phyloP scores from a whole-genome alignment of 2,113 vertebrate genomes.

The Rattus norvegicus region DNA sequence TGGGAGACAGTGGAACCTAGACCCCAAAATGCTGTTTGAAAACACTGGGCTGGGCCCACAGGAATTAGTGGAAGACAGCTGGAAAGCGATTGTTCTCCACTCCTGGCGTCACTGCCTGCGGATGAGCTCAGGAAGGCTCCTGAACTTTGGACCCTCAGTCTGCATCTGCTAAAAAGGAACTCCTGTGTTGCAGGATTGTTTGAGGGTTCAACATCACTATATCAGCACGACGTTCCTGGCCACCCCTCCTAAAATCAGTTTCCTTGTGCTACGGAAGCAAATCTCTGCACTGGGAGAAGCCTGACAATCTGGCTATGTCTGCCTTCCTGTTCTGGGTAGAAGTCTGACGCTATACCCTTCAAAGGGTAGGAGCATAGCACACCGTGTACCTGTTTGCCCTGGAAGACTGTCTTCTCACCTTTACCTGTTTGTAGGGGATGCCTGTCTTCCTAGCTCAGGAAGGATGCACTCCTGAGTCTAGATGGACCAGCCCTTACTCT shows the following conservation, averaged over 20 bases:
- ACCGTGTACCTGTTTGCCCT: no score
- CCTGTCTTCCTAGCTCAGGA: not conserved
- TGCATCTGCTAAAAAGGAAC: not conserved
- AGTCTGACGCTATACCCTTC: not conserved
- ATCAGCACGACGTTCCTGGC: not conserved
- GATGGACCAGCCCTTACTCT: not conserved
- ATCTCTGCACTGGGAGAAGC: not conserved
- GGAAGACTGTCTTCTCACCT: not conserved
- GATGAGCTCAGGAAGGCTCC: not conserved
- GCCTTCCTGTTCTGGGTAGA: not conserved
- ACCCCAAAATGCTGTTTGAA: not conserved
- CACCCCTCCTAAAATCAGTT: not conserved
- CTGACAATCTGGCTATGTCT: accelerated
- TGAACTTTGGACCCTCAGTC: not conserved
- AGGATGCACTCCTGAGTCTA: no score
- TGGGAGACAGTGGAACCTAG: not conserved
- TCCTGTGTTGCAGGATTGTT: not conserved
- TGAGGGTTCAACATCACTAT: not conserved
- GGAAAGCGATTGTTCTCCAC: not conserved
- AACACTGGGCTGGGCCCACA: not conserved
- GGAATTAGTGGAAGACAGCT: not conserved
- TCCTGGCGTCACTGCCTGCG: not conserved
- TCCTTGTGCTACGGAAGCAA: no score
- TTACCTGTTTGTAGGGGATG: not conserved
- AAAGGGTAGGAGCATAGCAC: no score